Conservation (phyloP, 37 sponge, comb jelly and placozoan species). For the Tethya wilhelma region DNA sequence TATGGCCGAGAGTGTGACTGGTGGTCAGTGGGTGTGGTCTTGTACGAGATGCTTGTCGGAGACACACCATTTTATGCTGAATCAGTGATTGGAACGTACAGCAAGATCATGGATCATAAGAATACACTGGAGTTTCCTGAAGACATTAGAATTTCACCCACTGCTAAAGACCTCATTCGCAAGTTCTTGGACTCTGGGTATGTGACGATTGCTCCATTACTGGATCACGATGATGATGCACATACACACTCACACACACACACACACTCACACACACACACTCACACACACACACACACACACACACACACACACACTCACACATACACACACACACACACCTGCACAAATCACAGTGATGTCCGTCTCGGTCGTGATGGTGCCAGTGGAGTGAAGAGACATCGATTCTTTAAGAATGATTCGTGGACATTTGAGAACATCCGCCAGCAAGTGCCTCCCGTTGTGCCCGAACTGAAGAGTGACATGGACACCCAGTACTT, state of each 20-base stretch:
- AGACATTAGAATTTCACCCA: constrained; percentile 62
- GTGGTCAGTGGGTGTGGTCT: constrained; percentile 98
- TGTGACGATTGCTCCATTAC: constrained; percentile 2
- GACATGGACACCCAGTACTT: constrained; percentile 94
- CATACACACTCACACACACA: constrained; percentile 25
- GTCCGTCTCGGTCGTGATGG: constrained; percentile 77
- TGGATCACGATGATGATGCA: neutral
- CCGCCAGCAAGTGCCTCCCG: constrained; percentile 68
- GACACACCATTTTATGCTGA: constrained; percentile 99
- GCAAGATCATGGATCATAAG: constrained; percentile 97
- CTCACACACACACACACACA: constrained; percentile 29
- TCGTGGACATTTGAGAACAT: constrained; percentile 89
- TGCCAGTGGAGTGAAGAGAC: constrained; percentile 67
- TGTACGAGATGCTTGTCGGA: constrained; percentile 94
- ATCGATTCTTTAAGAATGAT: constrained; percentile 79
- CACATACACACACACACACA: constrained; percentile 7
- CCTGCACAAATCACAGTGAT: constrained; percentile 54
- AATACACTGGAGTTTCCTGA: constrained; percentile 71
- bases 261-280: constrained; percentile 9
- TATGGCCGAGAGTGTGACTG: constrained; percentile 99
- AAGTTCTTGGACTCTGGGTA: constrained; percentile 78
- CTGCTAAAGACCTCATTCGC: constrained; percentile 80
- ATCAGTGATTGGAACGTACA: constrained; percentile 91
- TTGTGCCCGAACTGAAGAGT: constrained; percentile 82
- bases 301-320: constrained; percentile 10